These are phyloP conservation scores for Calvadosia cruxmelitensis DNA, from an alignment of 30 jellyfish, hydroid and myxozoan genomes.

Conservation along the genomic window DNA sequence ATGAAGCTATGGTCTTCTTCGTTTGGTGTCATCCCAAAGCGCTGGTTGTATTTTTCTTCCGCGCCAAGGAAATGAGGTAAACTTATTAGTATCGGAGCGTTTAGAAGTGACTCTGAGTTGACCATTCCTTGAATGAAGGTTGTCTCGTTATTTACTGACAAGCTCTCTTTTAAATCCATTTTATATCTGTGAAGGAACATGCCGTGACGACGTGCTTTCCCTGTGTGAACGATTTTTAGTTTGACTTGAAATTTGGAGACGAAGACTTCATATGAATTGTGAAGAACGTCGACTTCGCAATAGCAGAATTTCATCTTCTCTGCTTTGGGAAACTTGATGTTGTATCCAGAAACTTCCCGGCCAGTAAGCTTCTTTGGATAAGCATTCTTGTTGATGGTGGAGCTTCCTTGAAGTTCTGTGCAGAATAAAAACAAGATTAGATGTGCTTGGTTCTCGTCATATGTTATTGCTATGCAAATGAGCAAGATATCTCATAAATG, in stretches of 20 bases:
- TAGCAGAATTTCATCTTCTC: background rate
- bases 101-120: constrained; percentile 4
- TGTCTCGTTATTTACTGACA: constrained; percentile 15
- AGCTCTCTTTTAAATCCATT: no score
- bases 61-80: constrained; percentile 55
- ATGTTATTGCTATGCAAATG: background rate
- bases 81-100: constrained; percentile 24
- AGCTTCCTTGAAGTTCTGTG: background rate
- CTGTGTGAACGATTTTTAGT: background rate
- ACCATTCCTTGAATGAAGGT: constrained; percentile 32
- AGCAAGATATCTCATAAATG: no score
- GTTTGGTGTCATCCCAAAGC: constrained; percentile 32
- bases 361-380: background rate
- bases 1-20: constrained; percentile 7
- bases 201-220: background rate
- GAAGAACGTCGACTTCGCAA: background rate
- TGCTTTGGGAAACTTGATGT: background rate
- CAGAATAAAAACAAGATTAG: no score
- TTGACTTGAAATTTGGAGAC: background rate
- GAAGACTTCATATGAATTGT: background rate
- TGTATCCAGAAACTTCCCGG: background rate
- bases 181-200: background rate
- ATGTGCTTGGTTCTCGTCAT: background rate
- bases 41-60: constrained; percentile 7
- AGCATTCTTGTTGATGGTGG: background rate